Conservation (phyloP, 2,113 vertebrate genomes). For the Caretta caretta region DNA sequence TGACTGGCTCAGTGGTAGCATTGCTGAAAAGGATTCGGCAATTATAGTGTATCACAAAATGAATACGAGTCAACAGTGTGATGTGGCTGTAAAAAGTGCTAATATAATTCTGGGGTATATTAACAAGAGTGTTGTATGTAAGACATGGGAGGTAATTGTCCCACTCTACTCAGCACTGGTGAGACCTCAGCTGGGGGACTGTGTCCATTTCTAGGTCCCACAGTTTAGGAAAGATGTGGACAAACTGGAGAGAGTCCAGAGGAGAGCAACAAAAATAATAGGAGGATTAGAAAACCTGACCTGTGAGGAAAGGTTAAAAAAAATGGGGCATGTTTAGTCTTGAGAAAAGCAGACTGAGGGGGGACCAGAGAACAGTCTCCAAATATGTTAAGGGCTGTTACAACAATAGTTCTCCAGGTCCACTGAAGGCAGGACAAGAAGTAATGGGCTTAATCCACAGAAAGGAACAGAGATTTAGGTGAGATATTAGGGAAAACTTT, state of each 20-base stretch:
- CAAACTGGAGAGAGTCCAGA: background rate
- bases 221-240: background rate
- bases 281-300: background rate
- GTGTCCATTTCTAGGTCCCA: background rate
- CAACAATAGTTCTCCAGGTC: background rate
- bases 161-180: background rate
- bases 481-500: background rate
- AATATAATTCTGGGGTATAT: background rate
- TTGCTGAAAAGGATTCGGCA: background rate
- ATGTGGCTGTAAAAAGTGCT: background rate
- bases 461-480: background rate
- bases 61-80: background rate
- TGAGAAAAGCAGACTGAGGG: too few species aligned
- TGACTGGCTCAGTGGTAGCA: background rate
- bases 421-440: background rate
- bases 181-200: background rate
- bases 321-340: too few species aligned
- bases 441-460: background rate
- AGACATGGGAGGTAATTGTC: background rate
- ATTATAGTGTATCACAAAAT: background rate
- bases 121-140: background rate
- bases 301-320: background rate
- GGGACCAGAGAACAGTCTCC: background rate
- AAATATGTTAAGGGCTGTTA: background rate
- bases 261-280: background rate